Evolutionary conservation across 2,113 vertebrate genomes (phyloP).

Genomic region (Aramus guarauna): DNA sequence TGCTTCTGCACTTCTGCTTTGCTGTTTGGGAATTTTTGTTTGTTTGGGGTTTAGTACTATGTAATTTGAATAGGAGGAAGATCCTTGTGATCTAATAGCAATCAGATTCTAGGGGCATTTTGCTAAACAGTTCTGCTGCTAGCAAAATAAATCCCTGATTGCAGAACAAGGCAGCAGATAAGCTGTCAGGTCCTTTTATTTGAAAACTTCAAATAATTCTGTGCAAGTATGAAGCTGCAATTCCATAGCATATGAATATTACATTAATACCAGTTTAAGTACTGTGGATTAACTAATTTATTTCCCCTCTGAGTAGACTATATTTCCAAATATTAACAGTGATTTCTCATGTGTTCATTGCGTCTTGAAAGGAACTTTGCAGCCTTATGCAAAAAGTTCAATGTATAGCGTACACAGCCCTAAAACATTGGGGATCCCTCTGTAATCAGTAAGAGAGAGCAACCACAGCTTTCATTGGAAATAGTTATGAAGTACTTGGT

Average conservation of each 20-base stretch:
- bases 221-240: background rate
- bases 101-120: background rate
- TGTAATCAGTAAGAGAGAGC: background rate
- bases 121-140: background rate
- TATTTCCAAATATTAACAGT: background rate
- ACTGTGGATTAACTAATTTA: background rate
- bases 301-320: background rate
- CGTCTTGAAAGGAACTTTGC: background rate
- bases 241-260: background rate
- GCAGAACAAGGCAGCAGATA: background rate
- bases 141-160: background rate
- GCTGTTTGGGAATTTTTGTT: background rate
- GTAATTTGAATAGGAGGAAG: background rate
- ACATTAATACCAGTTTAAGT: background rate
- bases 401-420: fast-evolving
- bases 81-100: background rate
- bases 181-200: background rate
- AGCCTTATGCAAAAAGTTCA: background rate
- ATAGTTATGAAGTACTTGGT: background rate
- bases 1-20: background rate
- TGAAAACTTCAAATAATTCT: background rate
- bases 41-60: background rate
- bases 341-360: background rate
- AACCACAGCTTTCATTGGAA: background rate
- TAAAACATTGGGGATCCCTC: background rate